Conservation (phyloP, 2,797 vertebrate genomes). For the Clarias fuscus region DNA sequence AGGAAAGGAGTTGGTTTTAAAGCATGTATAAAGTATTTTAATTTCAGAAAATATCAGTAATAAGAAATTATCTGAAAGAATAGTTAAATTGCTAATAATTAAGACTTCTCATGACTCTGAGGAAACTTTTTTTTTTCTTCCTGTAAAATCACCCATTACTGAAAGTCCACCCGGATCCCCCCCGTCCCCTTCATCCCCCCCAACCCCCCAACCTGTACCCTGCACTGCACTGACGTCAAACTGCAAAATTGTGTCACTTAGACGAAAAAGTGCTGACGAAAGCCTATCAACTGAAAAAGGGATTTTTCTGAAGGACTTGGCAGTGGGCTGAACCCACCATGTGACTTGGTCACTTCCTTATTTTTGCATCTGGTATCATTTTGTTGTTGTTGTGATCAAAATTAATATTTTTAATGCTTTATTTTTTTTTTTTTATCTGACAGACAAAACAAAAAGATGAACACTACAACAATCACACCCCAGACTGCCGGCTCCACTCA, state of each 20-base stretch:
- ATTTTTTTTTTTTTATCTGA: background rate
- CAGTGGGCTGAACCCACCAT: conserved; percentile 36
- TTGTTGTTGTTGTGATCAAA: background rate
- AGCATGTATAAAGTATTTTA: too few relatives aligned
- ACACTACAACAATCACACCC: background rate
- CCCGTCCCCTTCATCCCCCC: too few relatives aligned
- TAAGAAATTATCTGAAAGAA: too few relatives aligned
- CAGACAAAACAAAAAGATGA: background rate
- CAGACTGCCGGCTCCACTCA: background rate
- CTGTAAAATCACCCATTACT: background rate
- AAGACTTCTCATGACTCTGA: conserved; percentile 3
- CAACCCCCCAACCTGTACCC: too few relatives aligned
- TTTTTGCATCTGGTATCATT: conserved; percentile 42
- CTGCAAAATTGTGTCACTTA: conserved; percentile 16
- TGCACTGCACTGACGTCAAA: background rate
- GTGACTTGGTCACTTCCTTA: conserved; percentile 49
- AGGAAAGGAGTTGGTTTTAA: too few relatives aligned
- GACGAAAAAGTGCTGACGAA: background rate
- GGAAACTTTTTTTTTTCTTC: too few relatives aligned
- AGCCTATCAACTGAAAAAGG: background rate
- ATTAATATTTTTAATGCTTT: background rate
- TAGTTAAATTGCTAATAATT: too few relatives aligned
- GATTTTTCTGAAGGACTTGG: background rate
- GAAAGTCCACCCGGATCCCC: too few relatives aligned
- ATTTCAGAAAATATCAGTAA: too few relatives aligned